Percentiles rank a stretch among this genome's conserved stretches.
Conservation (phyloP, 2,113 vertebrate genomes). For the Bettongia penicillata region DNA sequence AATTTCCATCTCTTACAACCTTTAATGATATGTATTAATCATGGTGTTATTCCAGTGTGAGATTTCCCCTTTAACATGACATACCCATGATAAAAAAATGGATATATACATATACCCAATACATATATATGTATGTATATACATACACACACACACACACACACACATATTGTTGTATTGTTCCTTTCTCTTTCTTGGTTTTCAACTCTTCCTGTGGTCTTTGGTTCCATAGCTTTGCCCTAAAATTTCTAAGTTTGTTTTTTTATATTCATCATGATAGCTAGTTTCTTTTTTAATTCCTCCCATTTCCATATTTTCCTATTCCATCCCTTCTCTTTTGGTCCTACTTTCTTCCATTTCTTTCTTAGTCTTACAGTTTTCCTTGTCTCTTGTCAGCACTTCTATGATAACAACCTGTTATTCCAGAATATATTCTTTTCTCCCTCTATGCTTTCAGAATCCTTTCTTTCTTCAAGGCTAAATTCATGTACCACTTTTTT, state of each 20-base stretch:
- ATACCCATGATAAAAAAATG: neutral
- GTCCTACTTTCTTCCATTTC: neutral
- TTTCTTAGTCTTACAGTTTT: neutral
- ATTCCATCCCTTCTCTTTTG: neutral
- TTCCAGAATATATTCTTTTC: neutral
- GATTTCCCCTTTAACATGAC: neutral
- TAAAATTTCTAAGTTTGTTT: neutral
- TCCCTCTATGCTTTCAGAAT: neutral
- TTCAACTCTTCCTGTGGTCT: neutral
- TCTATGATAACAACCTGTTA: neutral
- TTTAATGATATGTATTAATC: neutral
- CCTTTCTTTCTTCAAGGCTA: neutral
- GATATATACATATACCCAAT: too few relatives aligned
- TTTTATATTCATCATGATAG: neutral
- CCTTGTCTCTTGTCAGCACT: neutral
- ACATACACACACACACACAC: too few relatives aligned
- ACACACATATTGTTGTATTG: neutral
- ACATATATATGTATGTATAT: too few relatives aligned
- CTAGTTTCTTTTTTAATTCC: neutral
- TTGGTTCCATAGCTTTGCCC: neutral
- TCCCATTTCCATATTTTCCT: neutral
- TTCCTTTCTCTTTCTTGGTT: neutral
- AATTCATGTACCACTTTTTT: neutral
- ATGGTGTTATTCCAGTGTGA: too few relatives aligned
- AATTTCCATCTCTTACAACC: neutral